A percentile compares a stretch with the other conserved stretches of the same genome.
Conservation (phyloP, 2,113 vertebrate genomes). For the Rhineura floridana region DNA sequence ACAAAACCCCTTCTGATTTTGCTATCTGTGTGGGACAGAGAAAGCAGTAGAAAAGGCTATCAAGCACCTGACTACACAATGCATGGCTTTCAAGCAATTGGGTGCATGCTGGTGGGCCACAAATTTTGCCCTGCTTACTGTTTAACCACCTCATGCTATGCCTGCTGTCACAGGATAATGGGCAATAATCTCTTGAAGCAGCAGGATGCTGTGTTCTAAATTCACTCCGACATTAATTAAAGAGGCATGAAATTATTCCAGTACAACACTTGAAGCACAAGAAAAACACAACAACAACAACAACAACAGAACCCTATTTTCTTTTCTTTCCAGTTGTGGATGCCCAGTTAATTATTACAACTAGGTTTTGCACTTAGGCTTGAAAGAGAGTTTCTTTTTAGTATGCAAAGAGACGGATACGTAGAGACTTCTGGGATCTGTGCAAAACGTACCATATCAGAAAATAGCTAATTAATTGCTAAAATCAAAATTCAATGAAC, state of each 20-base stretch:
- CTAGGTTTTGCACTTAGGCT: neutral
- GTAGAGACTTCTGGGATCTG: slow-evolving; percentile 20
- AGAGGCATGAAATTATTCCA: neutral
- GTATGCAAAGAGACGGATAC: slow-evolving; percentile 1
- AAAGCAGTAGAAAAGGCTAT: neutral
- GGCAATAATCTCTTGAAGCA: neutral
- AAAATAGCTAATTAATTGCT: slow-evolving; percentile 41
- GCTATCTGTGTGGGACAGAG: neutral
- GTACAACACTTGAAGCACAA: neutral
- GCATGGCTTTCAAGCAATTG: no score
- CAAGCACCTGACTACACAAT: neutral
- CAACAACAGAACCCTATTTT: neutral
- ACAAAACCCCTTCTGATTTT: no score
- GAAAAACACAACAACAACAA: neutral
- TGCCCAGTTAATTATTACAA: slow-evolving; percentile 3
- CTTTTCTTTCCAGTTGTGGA: neutral
- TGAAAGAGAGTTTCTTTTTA: slow-evolving; percentile 11
- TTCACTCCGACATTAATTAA: neutral
- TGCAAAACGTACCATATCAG: slow-evolving; percentile 22
- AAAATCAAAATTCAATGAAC: slow-evolving; percentile 34
- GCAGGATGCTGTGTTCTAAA: neutral
- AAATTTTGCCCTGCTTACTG: neutral
- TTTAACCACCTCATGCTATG: neutral
- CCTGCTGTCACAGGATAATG: neutral
- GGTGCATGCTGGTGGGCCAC: neutral